phyloP scores from a whole-genome alignment of 1,140 invertebrate genomes.

The Drosophila micromelanica region DNA sequence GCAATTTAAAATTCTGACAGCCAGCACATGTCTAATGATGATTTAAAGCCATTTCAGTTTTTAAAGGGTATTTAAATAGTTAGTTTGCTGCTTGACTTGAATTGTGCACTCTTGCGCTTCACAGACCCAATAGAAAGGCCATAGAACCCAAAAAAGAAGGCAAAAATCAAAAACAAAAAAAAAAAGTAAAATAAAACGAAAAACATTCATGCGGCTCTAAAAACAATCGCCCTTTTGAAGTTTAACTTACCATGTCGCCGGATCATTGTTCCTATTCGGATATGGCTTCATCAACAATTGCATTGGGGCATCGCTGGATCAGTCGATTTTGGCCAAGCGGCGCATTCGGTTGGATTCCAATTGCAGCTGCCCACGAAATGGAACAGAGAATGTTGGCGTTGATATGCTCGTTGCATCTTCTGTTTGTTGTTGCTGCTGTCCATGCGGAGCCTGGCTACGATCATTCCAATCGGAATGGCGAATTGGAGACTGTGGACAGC shows the following conservation, averaged over 20 bases:
- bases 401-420: not conserved
- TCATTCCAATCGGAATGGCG: slow-evolving; percentile 9
- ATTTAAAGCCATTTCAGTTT: not conserved
- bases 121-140: slow-evolving; percentile 48
- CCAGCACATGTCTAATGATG: no score
- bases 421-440: not conserved
- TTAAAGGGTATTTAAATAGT: slow-evolving; percentile 14
- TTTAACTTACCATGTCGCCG: slow-evolving; percentile 75
- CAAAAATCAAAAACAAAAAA: not conserved
- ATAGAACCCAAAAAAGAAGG: slow-evolving; percentile 19
- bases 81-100: slow-evolving; percentile 35
- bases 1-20: no score
- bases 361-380: slow-evolving; percentile 12
- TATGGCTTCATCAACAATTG: slow-evolving; percentile 44
- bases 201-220: slow-evolving; percentile 16
- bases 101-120: slow-evolving; percentile 61
- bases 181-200: not conserved
- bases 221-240: slow-evolving; percentile 68
- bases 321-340: slow-evolving; percentile 37
- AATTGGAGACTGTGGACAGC: slow-evolving; percentile 37
- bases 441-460: slow-evolving; percentile 39
- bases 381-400: slow-evolving; percentile 4
- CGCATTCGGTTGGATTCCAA: slow-evolving; percentile 36
- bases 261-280: slow-evolving; percentile 46
- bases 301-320: slow-evolving; percentile 23